These are phyloP conservation scores for Clarias fuscus DNA, from an alignment of 2,797 vertebrate species.

Conservation along the genomic window DNA sequence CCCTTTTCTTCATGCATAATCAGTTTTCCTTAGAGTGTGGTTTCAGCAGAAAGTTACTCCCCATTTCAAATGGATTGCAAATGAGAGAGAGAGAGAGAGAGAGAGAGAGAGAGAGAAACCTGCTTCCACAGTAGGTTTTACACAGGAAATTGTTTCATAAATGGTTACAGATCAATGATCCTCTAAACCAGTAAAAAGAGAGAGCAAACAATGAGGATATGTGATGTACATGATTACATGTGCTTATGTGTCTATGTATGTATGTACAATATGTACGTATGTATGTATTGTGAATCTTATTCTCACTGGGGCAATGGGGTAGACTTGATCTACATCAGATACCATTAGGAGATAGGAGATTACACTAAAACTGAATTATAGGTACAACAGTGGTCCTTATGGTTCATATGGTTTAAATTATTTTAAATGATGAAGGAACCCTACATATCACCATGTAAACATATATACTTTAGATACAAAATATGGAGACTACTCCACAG, in stretches of 20 bases:
- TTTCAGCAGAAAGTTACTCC: slow-evolving; percentile 53
- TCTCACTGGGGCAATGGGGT: not conserved
- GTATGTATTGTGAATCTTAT: not conserved
- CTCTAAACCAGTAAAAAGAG: not conserved
- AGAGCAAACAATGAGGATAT: not conserved
- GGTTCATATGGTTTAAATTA: not conserved
- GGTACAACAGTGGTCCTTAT: not conserved
- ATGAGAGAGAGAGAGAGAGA: not conserved
- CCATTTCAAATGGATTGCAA: slow-evolving; percentile 31
- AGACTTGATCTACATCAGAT: not conserved
- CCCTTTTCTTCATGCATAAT: slow-evolving; percentile 20
- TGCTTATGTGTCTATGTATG: too few species aligned
- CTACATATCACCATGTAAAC: not conserved
- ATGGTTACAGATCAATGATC: not conserved
- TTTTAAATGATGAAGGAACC: not conserved
- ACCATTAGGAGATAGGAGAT: not conserved
- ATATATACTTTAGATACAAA: not conserved
- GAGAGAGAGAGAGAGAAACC: slow-evolving; percentile 23
- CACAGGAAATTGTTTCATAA: slow-evolving; percentile 11
- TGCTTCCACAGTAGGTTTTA: not conserved
- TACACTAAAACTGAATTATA: not conserved
- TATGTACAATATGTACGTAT: too few species aligned
- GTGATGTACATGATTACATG: not conserved
- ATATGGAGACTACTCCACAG: not conserved
- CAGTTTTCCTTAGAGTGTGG: slow-evolving; percentile 46